These are phyloP conservation scores for Phortica variegata DNA, from an alignment of 1,140 invertebrate species.

Conservation along the genomic window DNA sequence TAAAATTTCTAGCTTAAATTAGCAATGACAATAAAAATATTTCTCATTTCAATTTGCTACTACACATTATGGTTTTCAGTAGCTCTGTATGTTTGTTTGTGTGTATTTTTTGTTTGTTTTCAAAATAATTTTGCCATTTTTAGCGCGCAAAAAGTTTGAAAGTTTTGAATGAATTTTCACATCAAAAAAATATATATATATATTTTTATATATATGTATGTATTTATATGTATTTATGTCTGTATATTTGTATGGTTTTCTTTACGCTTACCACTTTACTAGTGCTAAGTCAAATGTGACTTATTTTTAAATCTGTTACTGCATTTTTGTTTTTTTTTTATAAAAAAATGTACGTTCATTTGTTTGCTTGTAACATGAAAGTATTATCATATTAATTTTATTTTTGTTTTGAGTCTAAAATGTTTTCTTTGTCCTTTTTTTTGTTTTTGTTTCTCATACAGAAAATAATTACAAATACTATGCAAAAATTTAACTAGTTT, in stretches of 20 bases:
- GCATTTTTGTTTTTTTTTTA: conserved; percentile 5
- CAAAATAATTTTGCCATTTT: conserved; percentile 1
- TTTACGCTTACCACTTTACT: too few relatives aligned
- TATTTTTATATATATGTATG: conserved; percentile 4
- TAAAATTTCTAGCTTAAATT: conserved; percentile 53
- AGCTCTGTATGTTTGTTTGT: conserved; percentile 6
- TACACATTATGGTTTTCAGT: conserved; percentile 9
- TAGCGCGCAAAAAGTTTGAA: conserved; percentile 6
- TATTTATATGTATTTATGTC: neutral
- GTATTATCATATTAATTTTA: conserved; percentile 13
- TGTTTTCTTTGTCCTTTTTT: conserved; percentile 7
- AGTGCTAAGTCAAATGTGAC: too few relatives aligned
- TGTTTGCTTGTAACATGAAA: conserved; percentile 18
- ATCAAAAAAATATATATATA: conserved; percentile 18
- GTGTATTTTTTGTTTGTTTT: neutral
- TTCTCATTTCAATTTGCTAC: conserved; percentile 18
- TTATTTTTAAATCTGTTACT: conserved; percentile 19
- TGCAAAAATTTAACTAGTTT: too few relatives aligned
- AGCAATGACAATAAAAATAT: conserved; percentile 55
- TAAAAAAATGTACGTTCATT: conserved; percentile 10
- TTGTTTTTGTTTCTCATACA: too few relatives aligned
- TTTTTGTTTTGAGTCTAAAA: conserved; percentile 3
- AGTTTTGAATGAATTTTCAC: conserved; percentile 11
- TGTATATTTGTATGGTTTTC: conserved; percentile 9
- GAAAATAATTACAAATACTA: too few relatives aligned